Conservation (phyloP, 2,888 invertebrate species). For the Ecliptopera silaceata region DNA sequence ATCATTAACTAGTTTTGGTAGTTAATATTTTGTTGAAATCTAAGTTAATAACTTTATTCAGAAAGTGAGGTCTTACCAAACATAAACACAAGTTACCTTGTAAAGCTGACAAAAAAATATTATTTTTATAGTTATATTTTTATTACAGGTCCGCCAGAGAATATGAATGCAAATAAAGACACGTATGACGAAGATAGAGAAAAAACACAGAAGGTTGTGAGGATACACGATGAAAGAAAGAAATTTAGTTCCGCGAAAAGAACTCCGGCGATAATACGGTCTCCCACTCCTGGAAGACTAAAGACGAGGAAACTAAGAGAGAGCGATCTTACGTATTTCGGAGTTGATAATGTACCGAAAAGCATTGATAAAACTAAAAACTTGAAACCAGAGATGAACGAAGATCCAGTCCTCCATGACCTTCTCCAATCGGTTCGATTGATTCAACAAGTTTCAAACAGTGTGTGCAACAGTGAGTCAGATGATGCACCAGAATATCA, state of each 20-base stretch:
- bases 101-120: background rate
- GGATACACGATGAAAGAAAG: slow-evolving; percentile 33
- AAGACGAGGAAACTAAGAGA: slow-evolving; percentile 80
- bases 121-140: background rate
- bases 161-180: slow-evolving; percentile 20
- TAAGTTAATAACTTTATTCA: no score
- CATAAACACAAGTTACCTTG: no score
- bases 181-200: slow-evolving; percentile 26
- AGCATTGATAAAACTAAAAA: slow-evolving; percentile 34
- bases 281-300: slow-evolving; percentile 53
- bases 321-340: slow-evolving; percentile 85
- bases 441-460: slow-evolving; percentile 68
- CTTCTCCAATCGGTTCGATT: slow-evolving; percentile 71
- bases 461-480: slow-evolving; percentile 73
- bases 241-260: slow-evolving; percentile 38
- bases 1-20: no score
- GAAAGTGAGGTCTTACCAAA: no score
- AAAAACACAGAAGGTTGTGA: slow-evolving; percentile 33
- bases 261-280: slow-evolving; percentile 49
- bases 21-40: no score
- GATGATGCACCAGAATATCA: slow-evolving; percentile 71
- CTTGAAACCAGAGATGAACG: slow-evolving; percentile 34
- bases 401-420: slow-evolving; percentile 52
- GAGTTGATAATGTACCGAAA: slow-evolving; percentile 51
- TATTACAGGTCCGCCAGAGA: slow-evolving; percentile 38